Evolutionary conservation across 1,140 invertebrate genomes (phyloP).

Genomic region (Aphelenchoides besseyi): DNA sequence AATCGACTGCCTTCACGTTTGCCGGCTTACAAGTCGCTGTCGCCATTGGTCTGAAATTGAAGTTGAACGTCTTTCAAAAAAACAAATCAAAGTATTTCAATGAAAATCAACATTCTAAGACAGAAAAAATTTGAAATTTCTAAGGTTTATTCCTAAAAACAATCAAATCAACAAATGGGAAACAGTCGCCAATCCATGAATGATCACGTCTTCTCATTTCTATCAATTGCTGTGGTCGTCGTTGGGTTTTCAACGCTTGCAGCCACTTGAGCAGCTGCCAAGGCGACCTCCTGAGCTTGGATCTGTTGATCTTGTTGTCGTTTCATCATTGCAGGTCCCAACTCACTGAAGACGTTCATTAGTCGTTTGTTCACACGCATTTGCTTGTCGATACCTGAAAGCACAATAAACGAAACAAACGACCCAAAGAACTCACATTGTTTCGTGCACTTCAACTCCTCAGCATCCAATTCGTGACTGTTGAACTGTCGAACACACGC

Average conservation of each 20-base stretch:
- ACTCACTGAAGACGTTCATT: constrained; percentile 49
- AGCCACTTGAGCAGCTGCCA: not conserved
- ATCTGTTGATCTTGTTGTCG: constrained; percentile 29
- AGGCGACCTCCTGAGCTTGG: constrained; percentile 4
- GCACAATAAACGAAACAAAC: not conserved
- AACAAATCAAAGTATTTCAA: not conserved
- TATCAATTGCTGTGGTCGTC: not conserved
- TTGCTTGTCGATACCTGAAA: constrained; percentile 52
- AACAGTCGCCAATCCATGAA: too few species aligned
- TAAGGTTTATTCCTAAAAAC: not conserved
- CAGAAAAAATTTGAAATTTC: not conserved
- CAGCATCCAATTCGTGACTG: constrained; percentile 20
- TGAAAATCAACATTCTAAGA: not conserved
- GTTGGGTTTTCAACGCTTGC: constrained; percentile 2
- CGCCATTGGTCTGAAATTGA: not conserved
- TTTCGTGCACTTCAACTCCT: constrained; percentile 38
- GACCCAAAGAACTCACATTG: constrained; percentile 36
- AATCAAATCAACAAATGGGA: not conserved
- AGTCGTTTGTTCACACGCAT: constrained; percentile 53
- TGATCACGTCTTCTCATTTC: not conserved
- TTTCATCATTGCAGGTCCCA: constrained; percentile 43
- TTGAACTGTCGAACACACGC: constrained; percentile 50
- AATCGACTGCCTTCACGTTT: not conserved
- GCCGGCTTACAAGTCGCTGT: not conserved
- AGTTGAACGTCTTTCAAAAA: not conserved